Evolutionary conservation across 2,113 vertebrate genomes (phyloP), one percentile per base, ranked within the genome.

Genomic region (Neogale vison): DNA sequence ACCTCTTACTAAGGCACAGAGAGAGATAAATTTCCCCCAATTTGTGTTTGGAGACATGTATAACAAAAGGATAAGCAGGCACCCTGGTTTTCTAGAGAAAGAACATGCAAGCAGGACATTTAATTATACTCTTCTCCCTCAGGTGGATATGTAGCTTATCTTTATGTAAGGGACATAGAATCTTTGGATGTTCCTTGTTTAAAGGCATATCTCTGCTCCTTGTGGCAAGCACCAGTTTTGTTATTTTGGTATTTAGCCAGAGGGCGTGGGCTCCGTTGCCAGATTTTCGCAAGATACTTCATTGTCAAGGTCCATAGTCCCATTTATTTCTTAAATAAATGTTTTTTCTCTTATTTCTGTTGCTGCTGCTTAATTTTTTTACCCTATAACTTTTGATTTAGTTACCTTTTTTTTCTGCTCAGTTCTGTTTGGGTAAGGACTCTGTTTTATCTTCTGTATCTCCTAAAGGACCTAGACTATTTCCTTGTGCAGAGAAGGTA

Each of bases 341-440:
- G 3, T 71, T 55, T 80, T 39, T 65, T 84, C 7, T 55, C 84
- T 24, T 13, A 10, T 15, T 55, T n/a, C 50, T 96, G 11, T 65
- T 93, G 50, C 36, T 86, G 7, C 55, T 67, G 90, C 18, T 83
- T 92, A 63, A 36, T 82, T 82, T 72, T 93, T 84, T 96, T 83
- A 71, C 45, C 10, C 52, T 92, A 13, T 34, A 42, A 21, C 1
- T 74, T 76, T 76, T 93, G 12, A 34, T 34, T 80, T 94, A 45
- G 31, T 81, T 34, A 36, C 6, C 29, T 89, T 8, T 29, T 67
- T 42, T 89, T 76, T 5, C 24, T 39, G 61, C n/a, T 89, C 23
- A 81, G 0, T 82, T 96, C 23, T 23, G 0, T 82, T 77, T 71
- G 15, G 81, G 8, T 7, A 88, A 52, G 9, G 42, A 50, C 45